Conservation (phyloP, 2,888 invertebrate genomes). For the Volucella zonaria region DNA sequence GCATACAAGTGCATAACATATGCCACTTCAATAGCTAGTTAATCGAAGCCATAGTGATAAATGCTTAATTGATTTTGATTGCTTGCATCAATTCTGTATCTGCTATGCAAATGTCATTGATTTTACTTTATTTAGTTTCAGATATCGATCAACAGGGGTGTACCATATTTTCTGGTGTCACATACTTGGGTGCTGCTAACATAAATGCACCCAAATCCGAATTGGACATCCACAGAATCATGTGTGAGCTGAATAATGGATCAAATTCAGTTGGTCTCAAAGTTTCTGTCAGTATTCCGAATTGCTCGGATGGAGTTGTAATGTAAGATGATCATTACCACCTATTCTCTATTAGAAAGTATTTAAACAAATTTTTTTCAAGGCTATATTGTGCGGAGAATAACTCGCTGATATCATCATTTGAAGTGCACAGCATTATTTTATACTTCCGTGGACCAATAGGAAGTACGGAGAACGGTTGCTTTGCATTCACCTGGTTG, state of each 20-base stretch:
- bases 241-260: conserved; percentile 92
- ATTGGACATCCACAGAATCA: conserved; percentile 95
- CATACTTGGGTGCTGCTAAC: conserved; percentile 95
- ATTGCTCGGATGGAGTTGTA: conserved; percentile 95
- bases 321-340: conserved; percentile 87
- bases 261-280: conserved; percentile 89
- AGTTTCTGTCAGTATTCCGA: conserved; percentile 95
- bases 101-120: conserved; percentile 11
- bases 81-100: conserved; percentile 30
- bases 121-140: conserved; percentile 84
- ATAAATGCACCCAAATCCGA: conserved; percentile 97
- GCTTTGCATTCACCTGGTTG: conserved; percentile 99
- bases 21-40: conserved; percentile 26
- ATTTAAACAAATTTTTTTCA: conserved; percentile 73
- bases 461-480: conserved; percentile 92
- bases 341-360: background rate
- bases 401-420: conserved; percentile 90
- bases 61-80: conserved; percentile 61
- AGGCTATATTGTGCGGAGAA: conserved; percentile 92
- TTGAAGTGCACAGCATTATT: conserved; percentile 95
- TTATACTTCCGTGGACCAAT: conserved; percentile 96
- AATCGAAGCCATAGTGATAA: conserved; percentile 18
- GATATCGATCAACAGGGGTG: conserved; percentile 95
- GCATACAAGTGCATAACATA: conserved; percentile 5
- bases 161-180: conserved; percentile 95